Evolutionary conservation across 2,113 vertebrate genomes (phyloP).

Genomic region (Miniopterus natalensis): DNA sequence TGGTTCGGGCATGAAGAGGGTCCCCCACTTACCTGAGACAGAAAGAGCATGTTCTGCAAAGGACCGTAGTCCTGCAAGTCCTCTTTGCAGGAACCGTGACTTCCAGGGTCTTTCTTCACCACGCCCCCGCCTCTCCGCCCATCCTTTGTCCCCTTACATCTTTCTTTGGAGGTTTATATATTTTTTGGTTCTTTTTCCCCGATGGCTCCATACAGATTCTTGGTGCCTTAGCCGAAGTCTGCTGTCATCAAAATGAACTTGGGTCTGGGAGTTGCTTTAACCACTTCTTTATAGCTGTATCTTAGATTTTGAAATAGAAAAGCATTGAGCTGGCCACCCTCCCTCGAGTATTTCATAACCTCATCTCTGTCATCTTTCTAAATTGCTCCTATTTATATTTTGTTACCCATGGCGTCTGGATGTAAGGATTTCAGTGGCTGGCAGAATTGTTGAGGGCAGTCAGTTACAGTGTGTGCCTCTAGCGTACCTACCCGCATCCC

Average conservation of each 20-base stretch:
- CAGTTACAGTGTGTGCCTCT: background rate
- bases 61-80: background rate
- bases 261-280: background rate
- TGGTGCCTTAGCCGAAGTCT: background rate
- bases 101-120: background rate
- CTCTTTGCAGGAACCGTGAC: background rate
- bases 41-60: background rate
- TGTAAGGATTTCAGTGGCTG: background rate
- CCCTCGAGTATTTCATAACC: background rate
- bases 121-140: background rate
- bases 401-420: background rate
- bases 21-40: background rate
- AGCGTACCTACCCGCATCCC: background rate
- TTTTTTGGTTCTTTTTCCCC: background rate
- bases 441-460: background rate
- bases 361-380: background rate
- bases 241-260: background rate
- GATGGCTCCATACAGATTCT: background rate
- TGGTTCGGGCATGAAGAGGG: background rate
- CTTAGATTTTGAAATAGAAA: conserved; percentile 19
- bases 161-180: background rate
- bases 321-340: background rate
- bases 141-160: background rate
- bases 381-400: background rate
- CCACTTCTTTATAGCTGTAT: background rate